Evolutionary conservation across 1,140 invertebrate species (phyloP).

Genomic region (Papilio xuthus): DNA sequence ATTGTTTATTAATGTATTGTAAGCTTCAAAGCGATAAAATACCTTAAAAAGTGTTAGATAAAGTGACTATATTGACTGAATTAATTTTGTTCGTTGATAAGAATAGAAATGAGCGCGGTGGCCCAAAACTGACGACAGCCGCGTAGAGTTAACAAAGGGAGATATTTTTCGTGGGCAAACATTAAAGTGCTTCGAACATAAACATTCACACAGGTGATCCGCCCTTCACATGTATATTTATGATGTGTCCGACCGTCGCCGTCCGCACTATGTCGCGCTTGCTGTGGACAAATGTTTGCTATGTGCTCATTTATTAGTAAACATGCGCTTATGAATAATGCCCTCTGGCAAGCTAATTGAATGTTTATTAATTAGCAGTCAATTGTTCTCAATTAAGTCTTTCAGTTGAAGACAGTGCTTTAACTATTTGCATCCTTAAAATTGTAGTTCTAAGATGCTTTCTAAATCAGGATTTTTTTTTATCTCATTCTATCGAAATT

Average conservation of each 20-base stretch:
- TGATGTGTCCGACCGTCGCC: conserved; percentile 70
- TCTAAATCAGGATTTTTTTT: too few relatives aligned
- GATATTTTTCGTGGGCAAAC: conserved; percentile 75
- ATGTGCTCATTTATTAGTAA: conserved; percentile 41
- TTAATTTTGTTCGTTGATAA: conserved; percentile 21
- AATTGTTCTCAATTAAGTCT: conserved; percentile 15
- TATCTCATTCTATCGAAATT: too few relatives aligned
- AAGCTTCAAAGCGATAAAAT: not conserved
- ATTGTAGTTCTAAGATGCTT: not conserved
- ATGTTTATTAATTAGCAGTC: conserved; percentile 24
- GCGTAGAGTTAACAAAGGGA: conserved; percentile 66
- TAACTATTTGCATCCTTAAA: not conserved
- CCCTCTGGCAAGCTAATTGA: conserved; percentile 4
- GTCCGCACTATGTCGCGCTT: conserved; percentile 63
- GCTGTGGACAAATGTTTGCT: conserved; percentile 67
- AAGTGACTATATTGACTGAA: conserved; percentile 21
- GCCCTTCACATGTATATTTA: conserved; percentile 75
- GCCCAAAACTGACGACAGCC: conserved; percentile 50
- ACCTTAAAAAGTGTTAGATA: conserved; percentile 12
- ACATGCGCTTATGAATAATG: conserved; percentile 30
- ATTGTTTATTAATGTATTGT: conserved; percentile 22
- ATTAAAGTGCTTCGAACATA: conserved; percentile 63
- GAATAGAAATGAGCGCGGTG: conserved; percentile 42
- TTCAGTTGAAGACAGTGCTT: not conserved
- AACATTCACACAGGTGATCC: conserved; percentile 64